Conservation (phyloP, 2,888 invertebrate genomes). For the Lypha dubia region DNA sequence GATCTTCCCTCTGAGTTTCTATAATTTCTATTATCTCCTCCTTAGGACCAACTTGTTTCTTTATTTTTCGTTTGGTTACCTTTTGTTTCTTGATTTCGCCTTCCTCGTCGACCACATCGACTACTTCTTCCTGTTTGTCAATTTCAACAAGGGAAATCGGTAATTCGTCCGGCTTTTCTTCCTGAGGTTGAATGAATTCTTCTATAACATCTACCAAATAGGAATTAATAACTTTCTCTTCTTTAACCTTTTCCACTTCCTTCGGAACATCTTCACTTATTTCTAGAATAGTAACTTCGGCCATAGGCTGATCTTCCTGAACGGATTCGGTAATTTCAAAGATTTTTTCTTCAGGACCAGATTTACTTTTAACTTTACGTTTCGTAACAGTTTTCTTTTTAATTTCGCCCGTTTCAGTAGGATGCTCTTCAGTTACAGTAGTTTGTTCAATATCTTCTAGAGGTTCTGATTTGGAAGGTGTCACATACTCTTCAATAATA, state of each 20-base stretch:
- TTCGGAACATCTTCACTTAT: slow-evolving; percentile 72
- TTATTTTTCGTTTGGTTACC: slow-evolving; percentile 81
- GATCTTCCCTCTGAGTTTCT: slow-evolving; percentile 82
- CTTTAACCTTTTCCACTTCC: slow-evolving; percentile 74
- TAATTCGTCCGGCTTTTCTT: slow-evolving; percentile 46
- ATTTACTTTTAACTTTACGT: slow-evolving; percentile 82
- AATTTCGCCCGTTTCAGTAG: slow-evolving; percentile 72
- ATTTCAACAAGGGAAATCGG: slow-evolving; percentile 66
- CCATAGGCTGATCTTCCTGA: slow-evolving; percentile 83
- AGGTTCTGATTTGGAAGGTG: slow-evolving; percentile 65
- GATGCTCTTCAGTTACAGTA: slow-evolving; percentile 70
- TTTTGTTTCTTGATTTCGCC: slow-evolving; percentile 81
- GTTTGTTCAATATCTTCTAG: slow-evolving; percentile 74
- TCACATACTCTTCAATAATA: slow-evolving; percentile 77
- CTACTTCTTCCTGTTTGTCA: slow-evolving; percentile 68
- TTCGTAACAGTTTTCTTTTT: slow-evolving; percentile 80
- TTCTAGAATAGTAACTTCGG: slow-evolving; percentile 82
- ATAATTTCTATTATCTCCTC: slow-evolving; percentile 84
- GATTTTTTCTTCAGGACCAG: slow-evolving; percentile 83
- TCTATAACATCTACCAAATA: slow-evolving; percentile 75
- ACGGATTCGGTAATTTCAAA: slow-evolving; percentile 83
- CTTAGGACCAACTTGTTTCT: slow-evolving; percentile 83
- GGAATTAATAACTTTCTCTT: slow-evolving; percentile 76
- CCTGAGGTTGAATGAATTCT: slow-evolving; percentile 67
- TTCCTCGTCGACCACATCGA: slow-evolving; percentile 74